phyloP scores from a whole-genome alignment of 2,888 invertebrate genomes.

The Trichogramma dendrolimi region DNA sequence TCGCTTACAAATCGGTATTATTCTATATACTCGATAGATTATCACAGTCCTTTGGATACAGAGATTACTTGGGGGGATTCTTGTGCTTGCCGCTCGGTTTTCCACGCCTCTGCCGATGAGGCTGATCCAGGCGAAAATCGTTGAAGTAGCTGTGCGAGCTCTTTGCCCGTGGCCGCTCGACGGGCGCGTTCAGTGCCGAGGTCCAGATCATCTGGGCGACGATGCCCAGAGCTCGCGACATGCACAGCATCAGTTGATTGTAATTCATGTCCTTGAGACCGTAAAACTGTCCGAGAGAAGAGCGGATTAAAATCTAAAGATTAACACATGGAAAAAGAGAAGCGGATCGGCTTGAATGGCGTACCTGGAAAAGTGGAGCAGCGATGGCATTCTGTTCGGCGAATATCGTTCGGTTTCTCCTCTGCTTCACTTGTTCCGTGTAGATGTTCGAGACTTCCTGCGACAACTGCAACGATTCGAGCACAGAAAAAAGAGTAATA shows the following conservation, averaged over 20 bases:
- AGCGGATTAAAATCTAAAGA: no score
- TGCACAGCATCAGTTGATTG: slow-evolving; percentile 42
- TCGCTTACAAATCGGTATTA: no score
- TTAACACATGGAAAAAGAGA: neutral
- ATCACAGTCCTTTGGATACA: no score
- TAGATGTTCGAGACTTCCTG: slow-evolving; percentile 33
- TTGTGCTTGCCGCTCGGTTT: slow-evolving; percentile 9
- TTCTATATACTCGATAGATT: no score
- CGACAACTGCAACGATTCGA: slow-evolving; percentile 34
- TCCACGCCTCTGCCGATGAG: neutral
- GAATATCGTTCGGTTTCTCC: slow-evolving; percentile 29
- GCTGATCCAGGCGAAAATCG: slow-evolving; percentile 8
- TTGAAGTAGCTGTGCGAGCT: slow-evolving; percentile 32
- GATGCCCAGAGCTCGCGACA: slow-evolving; percentile 42
- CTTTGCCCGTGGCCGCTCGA: slow-evolving; percentile 40
- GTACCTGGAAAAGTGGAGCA: slow-evolving; percentile 42
- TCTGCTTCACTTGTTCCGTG: slow-evolving; percentile 30
- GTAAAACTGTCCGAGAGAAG: slow-evolving; percentile 33
- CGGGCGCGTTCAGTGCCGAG: slow-evolving; percentile 38
- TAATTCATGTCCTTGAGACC: slow-evolving; percentile 44
- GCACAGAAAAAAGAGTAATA: neutral
- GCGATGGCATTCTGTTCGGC: slow-evolving; percentile 41
- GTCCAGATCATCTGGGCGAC: slow-evolving; percentile 46
- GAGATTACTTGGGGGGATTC: slow-evolving; percentile 1
- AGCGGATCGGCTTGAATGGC: neutral